phyloP scores from a whole-genome alignment of 1,140 invertebrate genomes.

The Drosophila nikananu region DNA sequence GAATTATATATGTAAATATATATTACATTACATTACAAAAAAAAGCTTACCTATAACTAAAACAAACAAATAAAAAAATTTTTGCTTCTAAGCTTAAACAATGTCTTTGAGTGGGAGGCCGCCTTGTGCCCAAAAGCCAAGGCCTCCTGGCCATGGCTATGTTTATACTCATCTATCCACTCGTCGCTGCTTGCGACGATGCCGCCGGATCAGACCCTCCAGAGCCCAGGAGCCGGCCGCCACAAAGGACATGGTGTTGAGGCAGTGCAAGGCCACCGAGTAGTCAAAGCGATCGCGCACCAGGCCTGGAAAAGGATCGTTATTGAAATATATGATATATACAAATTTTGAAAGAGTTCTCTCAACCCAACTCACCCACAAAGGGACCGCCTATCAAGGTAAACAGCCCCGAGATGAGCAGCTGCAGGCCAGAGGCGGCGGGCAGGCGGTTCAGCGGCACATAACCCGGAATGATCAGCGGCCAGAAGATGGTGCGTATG shows the following conservation, averaged over 20 bases:
- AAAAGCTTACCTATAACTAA: constrained; percentile 23
- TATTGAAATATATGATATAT: not conserved
- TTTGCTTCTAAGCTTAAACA: constrained; percentile 9
- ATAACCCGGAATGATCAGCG: constrained; percentile 88
- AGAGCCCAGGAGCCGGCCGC: constrained; percentile 87
- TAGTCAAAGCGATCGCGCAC: constrained; percentile 88
- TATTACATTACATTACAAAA: constrained; percentile 8
- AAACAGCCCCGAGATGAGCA: constrained; percentile 87
- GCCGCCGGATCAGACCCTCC: constrained; percentile 72
- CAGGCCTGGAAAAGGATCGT: constrained; percentile 84
- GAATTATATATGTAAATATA: not conserved
- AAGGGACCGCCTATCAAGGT: constrained; percentile 87
- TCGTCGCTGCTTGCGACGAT: constrained; percentile 35
- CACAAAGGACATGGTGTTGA: constrained; percentile 88
- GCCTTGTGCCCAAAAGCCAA: too few species aligned
- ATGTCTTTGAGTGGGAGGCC: constrained; percentile 27
- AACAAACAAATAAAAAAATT: constrained; percentile 18
- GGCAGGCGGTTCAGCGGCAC: constrained; percentile 88
- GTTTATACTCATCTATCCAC: constrained; percentile 12
- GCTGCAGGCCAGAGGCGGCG: constrained; percentile 88
- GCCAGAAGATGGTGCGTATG: constrained; percentile 89
- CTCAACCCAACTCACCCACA: constrained; percentile 85
- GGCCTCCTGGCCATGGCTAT: not conserved
- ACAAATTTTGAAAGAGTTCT: not conserved
- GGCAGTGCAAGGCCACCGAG: constrained; percentile 87